phyloP scores from a whole-genome alignment of 2,888 invertebrate species.

The Matsumyia berberina region DNA sequence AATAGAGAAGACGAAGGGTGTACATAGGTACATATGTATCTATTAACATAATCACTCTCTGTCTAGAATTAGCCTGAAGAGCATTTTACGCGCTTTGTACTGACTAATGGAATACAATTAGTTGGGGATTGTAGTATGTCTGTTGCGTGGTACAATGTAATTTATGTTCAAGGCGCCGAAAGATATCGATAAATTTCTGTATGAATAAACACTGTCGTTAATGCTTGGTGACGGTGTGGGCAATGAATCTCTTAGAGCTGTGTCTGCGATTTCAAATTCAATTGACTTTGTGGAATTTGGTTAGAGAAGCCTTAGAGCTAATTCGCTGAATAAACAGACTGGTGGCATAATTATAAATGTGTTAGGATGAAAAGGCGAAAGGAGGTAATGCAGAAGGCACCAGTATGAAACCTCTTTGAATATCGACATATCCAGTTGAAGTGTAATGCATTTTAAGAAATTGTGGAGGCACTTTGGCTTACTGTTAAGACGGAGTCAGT shows the following conservation, averaged over 20 bases:
- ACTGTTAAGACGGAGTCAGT: too few relatives aligned
- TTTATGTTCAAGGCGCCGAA: slow-evolving; percentile 3
- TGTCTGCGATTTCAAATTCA: neutral
- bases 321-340: neutral
- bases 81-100: neutral
- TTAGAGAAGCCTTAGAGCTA: neutral
- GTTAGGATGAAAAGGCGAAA: too few relatives aligned
- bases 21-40: neutral
- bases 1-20: neutral
- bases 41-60: neutral
- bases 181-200: slow-evolving; percentile 11
- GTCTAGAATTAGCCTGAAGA: neutral
- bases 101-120: slow-evolving; percentile 11
- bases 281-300: slow-evolving; percentile 4
- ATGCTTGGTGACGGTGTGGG: neutral
- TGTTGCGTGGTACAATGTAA: slow-evolving; percentile 15
- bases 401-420: too few relatives aligned
- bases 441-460: too few relatives aligned
- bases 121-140: neutral
- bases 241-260: neutral
- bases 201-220: neutral
- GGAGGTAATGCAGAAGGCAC: too few relatives aligned
- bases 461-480: too few relatives aligned
- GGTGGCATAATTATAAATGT: neutral
- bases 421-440: too few relatives aligned